Evolutionary conservation across 2,113 vertebrate genomes (phyloP), one percentile per base, ranked within the genome.

Genomic region (Hippopotamus amphibius): DNA sequence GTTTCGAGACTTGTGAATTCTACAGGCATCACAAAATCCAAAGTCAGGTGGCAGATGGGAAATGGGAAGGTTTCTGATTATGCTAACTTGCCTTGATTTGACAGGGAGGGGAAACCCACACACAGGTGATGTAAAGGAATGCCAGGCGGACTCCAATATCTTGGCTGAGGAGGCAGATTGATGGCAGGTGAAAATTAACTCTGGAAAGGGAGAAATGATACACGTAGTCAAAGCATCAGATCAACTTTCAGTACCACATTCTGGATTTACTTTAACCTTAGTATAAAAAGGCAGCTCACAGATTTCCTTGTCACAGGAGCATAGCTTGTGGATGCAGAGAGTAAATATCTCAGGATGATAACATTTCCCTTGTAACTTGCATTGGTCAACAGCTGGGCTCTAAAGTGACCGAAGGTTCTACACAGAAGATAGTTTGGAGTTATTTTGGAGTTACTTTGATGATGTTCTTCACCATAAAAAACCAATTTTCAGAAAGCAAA

Each of bases 401-500:
- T 80, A 83, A 88, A 92, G 69, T 96, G 88, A 97, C 97, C 96
- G 95, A 97, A 97, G 96, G 77, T 92, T 90, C 74, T 88, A 41
- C 15, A 53, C 41, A 86, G 65, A 95, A 98, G 95, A 96, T n/a
- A 96, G 57, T 95, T 96, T 57, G 76, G 92, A 95, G 90, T 94
- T 95, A 95, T 94, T 95, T 55, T 69, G 69, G 84, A 97, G 92
- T 91, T 63, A 88, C 95, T 96, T 85, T 96, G 93, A 98, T 92
- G 87, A 81, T 97, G 97, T 96, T 94, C 94, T 92, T 92, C 81
- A 94, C 95, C 13, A 11, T 97, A 84, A 97, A 98, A 98, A 96
- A 90, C 41, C 87, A 97, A 96, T 97, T 98, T 98, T 92, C 94
- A 59, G 69, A 98, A 93, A 96, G 96, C 81, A 98, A 98, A 97